Evolutionary conservation across 2,888 invertebrate species (phyloP), one percentile per base, ranked within the genome.

Genomic region (Beris morrisii): DNA sequence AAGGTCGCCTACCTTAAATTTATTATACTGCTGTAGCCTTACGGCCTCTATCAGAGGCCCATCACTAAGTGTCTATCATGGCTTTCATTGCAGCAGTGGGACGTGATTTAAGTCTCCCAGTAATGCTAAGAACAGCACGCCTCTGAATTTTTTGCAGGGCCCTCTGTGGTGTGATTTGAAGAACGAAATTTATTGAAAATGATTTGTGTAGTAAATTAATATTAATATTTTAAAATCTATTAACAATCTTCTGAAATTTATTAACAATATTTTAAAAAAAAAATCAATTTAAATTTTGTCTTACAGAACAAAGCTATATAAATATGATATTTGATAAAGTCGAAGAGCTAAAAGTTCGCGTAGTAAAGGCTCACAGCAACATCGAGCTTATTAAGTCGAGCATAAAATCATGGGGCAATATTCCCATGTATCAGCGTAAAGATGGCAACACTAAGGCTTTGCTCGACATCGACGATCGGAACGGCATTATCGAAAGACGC

Each of bases 381-480:
- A 80, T 91, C 44, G 81, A 82, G 28, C 78, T 80, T 1, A 84
- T 90, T 0, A 76, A 85, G 2, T 75, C 78, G 0, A 83, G 84
- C 58, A 86, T 91, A 31, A 83, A 84, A 1, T 81, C 82, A 0
- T 95, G 95, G 94, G 88, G 89, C 1, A 84, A 86, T 69, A 74
- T 82, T 12, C 92, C 95, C 0, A 80, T 96, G 6, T 91, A 90
- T 75, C 86, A 88, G 74, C 82, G 95, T 28, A 90, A 88, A 73
- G 89, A 90, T 72, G 82, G 83, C 0, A 86, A 86, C 73, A 83
- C 84, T 7, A 84, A 84, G 46, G 79, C 79, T 30, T 72, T 84
- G 54, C 76, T 92, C 1, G 84, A 84, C 32, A 81, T 87, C 2
- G 74, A 77, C 3, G 75, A 78, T 4, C 72, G 77, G 0, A 55